Evolutionary conservation across 2,888 invertebrate species (phyloP), one percentile per base, ranked within the genome.

Genomic region (Synergus laeviventris): DNA sequence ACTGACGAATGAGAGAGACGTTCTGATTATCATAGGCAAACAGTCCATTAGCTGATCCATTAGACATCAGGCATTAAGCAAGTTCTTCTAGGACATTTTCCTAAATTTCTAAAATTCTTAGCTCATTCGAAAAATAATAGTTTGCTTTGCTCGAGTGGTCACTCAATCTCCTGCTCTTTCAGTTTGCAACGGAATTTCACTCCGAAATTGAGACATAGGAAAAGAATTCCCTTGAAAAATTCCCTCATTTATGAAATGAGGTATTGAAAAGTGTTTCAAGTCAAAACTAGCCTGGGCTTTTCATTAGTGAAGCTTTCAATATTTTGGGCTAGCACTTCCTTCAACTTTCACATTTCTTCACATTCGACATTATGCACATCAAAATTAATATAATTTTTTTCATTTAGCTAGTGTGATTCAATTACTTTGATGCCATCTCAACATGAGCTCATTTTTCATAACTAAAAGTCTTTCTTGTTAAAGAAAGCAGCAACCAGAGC

Each of bases 31-130:
- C 24, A 24, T 70, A 31, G 49, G n/a, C 70, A 49, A 70, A 45
- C 70, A 42, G 45, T 59, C 45, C 70, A 70, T 49, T 70, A 49
- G 70, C 70, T 70, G 49, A 49, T 70, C 45, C 49, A 70, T 70
- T 70, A 70, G 49, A n/a, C n/a, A 9, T 18, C 9, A n/a, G 8
- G 54, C 54, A 54, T 31, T 5, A 31, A 31, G 31, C 31, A 31
- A 54, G 54, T 18, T n/a, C 54, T 54, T 9, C 18, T 54, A 18
- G 11, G 18, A 8, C n/a, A 54, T 18, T 18, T 2, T 16, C n/a
- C 9, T 11, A 11, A 54, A 18, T 18, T 16, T 18, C 54, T 54
- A 9, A 18, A 49, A 49, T 49, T 9, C n/a, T n/a, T 49, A 9
- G 49, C 9, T 49, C 7, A 9, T 49, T n/a, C 9, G 2, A 49